Conservation (phyloP, 2,113 vertebrate species). For the Nannospalax galili region DNA sequence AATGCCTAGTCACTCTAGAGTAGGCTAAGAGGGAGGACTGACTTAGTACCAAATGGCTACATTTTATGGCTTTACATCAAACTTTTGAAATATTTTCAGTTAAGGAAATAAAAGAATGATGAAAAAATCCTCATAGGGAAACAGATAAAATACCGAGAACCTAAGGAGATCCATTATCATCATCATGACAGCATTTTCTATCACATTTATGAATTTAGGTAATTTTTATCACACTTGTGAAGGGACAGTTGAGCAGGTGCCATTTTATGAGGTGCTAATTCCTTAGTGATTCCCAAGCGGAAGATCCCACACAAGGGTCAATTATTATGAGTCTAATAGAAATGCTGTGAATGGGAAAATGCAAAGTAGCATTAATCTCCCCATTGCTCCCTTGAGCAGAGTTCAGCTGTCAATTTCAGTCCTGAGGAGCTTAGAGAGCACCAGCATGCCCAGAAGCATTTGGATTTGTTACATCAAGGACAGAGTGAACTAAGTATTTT, state of each 20-base stretch:
- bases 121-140: constrained; percentile 65
- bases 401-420: constrained; percentile 77
- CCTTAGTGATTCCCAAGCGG: constrained; percentile 72
- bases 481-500: constrained; percentile 69
- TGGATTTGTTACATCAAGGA: constrained; percentile 65
- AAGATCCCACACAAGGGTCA: constrained; percentile 56
- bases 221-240: constrained; percentile 77
- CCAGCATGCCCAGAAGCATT: constrained; percentile 60
- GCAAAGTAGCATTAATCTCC: constrained; percentile 79
- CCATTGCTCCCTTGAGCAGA: constrained; percentile 73
- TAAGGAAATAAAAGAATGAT: constrained; percentile 77
- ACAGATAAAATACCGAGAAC: constrained; percentile 64
- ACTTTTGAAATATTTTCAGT: constrained; percentile 76
- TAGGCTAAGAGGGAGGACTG: constrained; percentile 67
- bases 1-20: constrained; percentile 75
- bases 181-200: constrained; percentile 71
- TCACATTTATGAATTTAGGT: constrained; percentile 69
- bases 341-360: constrained; percentile 68
- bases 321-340: constrained; percentile 73
- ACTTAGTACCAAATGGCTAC: constrained; percentile 74
- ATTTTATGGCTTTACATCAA: constrained; percentile 75
- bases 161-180: constrained; percentile 76
- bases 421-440: constrained; percentile 71
- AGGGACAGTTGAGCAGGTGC: constrained; percentile 77
- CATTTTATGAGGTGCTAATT: constrained; percentile 78